phyloP scores from a whole-genome alignment of 2,797 vertebrate genomes.

The Silurus aristotelis region DNA sequence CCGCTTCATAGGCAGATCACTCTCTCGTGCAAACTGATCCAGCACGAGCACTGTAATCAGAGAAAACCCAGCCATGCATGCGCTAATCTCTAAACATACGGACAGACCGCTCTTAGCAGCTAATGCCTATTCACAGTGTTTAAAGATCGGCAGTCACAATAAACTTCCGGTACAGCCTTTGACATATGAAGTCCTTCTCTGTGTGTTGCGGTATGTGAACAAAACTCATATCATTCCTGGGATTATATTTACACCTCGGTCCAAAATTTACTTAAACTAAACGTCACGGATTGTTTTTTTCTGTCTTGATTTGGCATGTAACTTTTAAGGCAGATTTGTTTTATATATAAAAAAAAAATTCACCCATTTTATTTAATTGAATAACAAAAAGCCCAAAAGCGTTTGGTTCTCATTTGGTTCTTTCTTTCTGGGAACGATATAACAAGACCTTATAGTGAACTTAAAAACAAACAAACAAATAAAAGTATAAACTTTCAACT shows the following conservation, averaged over 20 bases:
- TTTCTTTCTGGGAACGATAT: not conserved
- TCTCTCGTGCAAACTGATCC: not conserved
- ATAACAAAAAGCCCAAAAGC: not conserved
- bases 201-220: not conserved
- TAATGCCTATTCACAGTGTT: not conserved
- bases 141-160: slow-evolving; percentile 7
- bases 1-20: not conserved
- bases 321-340: not conserved
- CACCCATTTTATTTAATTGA: not conserved
- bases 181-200: not conserved
- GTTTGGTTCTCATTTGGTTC: not conserved
- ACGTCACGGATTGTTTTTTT: not conserved
- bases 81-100: not conserved
- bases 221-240: not conserved
- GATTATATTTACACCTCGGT: not conserved
- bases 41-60: not conserved
- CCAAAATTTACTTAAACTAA: not conserved
- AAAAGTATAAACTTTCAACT: not conserved
- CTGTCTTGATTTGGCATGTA: not conserved
- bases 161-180: not conserved
- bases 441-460: not conserved
- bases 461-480: not conserved
- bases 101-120: too few relatives aligned
- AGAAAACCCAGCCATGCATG: not conserved
- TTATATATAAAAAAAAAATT: not conserved